phyloP scores from a whole-genome alignment of 2,113 vertebrate species.

The Myotis brandtii region DNA sequence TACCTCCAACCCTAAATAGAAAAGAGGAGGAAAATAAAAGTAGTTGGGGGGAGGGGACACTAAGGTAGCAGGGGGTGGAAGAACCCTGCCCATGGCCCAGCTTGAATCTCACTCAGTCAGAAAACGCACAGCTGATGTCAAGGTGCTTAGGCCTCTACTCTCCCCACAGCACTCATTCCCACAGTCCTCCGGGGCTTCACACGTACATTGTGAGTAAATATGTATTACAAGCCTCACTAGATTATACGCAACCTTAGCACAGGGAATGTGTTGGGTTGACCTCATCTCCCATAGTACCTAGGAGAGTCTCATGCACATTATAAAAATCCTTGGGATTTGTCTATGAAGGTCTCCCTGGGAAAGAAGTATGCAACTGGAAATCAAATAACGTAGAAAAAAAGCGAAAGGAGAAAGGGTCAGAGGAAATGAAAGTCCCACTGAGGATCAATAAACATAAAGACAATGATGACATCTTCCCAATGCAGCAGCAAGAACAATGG shows the following conservation, averaged over 20 bases:
- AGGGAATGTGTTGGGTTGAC: neutral
- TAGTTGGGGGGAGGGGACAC: no score
- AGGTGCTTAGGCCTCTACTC: neutral
- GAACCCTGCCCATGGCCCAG: neutral
- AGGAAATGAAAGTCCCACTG: constrained; percentile 17
- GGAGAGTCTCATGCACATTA: neutral
- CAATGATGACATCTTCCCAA: neutral
- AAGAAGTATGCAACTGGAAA: constrained; percentile 43
- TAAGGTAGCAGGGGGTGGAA: neutral
- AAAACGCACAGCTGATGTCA: neutral
- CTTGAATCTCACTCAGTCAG: neutral
- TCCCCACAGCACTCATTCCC: neutral
- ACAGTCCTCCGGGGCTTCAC: neutral
- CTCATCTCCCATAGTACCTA: neutral
- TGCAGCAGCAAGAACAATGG: neutral
- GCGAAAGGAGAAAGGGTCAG: neutral
- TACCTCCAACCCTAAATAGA: neutral
- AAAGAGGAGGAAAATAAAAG: neutral
- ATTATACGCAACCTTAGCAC: neutral
- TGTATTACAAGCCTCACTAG: neutral
- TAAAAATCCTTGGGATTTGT: constrained; percentile 43
- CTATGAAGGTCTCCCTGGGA: constrained; percentile 10
- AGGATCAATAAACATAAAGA: constrained; percentile 6
- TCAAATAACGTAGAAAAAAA: constrained; percentile 5
- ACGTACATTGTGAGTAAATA: neutral